A percentile compares a stretch with the other conserved stretches of the same genome.
Evolutionary conservation across 2,113 vertebrate genomes (phyloP).

Genomic region (Anseranas semipalmata): DNA sequence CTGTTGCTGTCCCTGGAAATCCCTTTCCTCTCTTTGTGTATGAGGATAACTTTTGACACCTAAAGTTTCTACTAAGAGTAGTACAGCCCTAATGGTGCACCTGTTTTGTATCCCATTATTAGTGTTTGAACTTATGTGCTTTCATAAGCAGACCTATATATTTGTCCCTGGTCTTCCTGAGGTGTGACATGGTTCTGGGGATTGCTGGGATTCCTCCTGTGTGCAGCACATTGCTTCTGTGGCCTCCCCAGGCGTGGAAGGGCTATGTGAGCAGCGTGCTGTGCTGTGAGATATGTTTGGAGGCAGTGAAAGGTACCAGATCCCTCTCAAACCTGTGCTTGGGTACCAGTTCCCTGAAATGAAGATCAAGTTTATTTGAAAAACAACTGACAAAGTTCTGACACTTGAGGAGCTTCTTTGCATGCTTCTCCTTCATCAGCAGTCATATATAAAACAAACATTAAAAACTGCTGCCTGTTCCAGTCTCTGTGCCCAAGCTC

Average conservation of each 20-base stretch:
- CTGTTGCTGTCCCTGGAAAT: background rate
- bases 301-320: background rate
- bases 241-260: fast-evolving
- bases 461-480: background rate
- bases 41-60: background rate
- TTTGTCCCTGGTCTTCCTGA: background rate
- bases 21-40: background rate
- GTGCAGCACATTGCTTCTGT: fast-evolving
- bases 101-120: background rate
- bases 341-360: background rate
- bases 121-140: background rate
- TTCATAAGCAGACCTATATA: background rate
- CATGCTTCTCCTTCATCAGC: background rate
- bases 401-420: background rate
- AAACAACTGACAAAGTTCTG: background rate
- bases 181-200: background rate
- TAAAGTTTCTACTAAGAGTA: background rate
- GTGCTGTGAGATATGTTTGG: background rate
- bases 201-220: background rate
- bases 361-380: background rate
- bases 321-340: background rate
- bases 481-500: background rate
- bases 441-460: background rate
- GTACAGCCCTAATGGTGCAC: background rate
- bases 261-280: fast-evolving